phyloP scores from a whole-genome alignment of 2,888 invertebrate genomes.

The Ochlodes sylvanus region DNA sequence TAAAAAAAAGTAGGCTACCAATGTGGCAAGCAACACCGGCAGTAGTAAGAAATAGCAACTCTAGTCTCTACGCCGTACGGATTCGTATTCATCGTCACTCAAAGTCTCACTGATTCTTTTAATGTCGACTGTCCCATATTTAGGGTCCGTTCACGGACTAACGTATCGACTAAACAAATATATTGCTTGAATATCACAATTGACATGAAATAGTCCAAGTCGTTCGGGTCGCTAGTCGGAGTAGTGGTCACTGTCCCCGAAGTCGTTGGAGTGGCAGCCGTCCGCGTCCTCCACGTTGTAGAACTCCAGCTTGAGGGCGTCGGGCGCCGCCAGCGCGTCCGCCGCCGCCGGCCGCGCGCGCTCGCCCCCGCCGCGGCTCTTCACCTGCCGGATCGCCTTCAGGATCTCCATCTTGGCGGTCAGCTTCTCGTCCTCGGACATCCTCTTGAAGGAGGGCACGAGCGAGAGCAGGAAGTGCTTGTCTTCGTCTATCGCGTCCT shows the following conservation, averaged over 20 bases:
- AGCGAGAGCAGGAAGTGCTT: conserved; percentile 58
- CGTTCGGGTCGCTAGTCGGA: conserved; percentile 14
- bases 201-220: no score
- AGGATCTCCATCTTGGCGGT: conserved; percentile 58
- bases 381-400: conserved; percentile 52
- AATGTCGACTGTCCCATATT: no score
- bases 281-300: conserved; percentile 29
- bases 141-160: no score
- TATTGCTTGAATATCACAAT: no score
- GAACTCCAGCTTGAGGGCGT: conserved; percentile 32
- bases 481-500: conserved; percentile 53
- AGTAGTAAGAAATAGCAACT: no score
- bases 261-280: conserved; percentile 16
- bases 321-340: background rate
- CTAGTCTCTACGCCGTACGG: no score
- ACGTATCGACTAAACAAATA: no score
- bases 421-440: conserved; percentile 57
- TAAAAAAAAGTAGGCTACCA: no score
- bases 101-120: no score
- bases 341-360: background rate
- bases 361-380: background rate
- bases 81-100: no score
- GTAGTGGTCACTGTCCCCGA: conserved; percentile 15
- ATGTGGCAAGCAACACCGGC: no score
- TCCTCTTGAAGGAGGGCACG: conserved; percentile 56